These are phyloP conservation scores for Drosophila kanekoi DNA, from an alignment of 2,888 invertebrate species.

Conservation along the genomic window DNA sequence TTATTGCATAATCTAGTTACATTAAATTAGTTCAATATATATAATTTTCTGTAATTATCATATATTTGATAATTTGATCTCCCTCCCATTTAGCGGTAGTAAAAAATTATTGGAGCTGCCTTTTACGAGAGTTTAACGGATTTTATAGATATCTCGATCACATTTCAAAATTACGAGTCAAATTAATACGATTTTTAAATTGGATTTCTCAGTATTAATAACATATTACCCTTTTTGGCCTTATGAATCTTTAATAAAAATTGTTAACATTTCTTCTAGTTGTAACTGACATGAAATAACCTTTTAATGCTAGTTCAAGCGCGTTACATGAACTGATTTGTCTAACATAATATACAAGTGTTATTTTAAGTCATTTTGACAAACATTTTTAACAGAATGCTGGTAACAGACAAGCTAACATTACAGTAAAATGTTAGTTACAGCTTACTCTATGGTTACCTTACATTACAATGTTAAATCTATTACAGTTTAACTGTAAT, in stretches of 20 bases:
- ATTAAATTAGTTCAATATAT: constrained; percentile 6
- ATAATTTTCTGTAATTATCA: constrained; percentile 10
- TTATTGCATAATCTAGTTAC: constrained; percentile 12
- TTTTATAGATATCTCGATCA: background rate
- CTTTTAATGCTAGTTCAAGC: no score
- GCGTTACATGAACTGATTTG: background rate
- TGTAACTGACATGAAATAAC: background rate
- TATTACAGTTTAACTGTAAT: no score
- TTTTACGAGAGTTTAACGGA: constrained; percentile 13
- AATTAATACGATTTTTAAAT: background rate
- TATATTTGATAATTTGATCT: constrained; percentile 15
- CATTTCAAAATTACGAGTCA: background rate
- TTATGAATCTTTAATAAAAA: no score
- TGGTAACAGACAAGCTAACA: background rate
- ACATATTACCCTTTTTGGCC: no score
- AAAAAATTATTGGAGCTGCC: constrained; percentile 1
- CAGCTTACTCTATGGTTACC: background rate
- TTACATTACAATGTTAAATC: no score
- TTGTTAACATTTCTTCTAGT: background rate
- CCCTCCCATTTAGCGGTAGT: constrained; percentile 2
- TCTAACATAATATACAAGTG: background rate
- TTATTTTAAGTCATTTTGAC: background rate
- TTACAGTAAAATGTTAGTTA: no score
- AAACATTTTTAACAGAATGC: no score
- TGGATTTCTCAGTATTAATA: no score